These are phyloP conservation scores for Crotalus horridus DNA, from an alignment of 2,113 vertebrate genomes.

Conservation along the genomic window DNA sequence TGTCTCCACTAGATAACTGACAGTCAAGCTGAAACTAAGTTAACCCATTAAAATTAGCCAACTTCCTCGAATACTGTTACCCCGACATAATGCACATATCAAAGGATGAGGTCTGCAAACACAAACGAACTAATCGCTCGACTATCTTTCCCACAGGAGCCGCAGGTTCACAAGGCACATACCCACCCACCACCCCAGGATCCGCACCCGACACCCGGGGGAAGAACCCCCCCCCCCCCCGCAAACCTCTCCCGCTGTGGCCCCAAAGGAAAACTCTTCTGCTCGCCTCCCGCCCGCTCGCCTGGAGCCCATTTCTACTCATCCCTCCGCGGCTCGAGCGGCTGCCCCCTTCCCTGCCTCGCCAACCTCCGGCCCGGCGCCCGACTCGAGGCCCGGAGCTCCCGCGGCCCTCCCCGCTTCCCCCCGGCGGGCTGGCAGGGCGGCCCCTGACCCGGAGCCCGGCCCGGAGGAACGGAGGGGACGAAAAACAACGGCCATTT, in stretches of 20 bases:
- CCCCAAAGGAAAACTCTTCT: too few species aligned
- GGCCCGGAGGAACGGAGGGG: background rate
- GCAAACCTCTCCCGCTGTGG: background rate
- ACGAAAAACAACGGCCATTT: slow-evolving; percentile 29
- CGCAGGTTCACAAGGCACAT: background rate
- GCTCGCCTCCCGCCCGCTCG: too few species aligned
- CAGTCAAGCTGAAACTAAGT: background rate
- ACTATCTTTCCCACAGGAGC: background rate
- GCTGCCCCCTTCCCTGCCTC: slow-evolving; percentile 26
- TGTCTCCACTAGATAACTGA: too few species aligned
- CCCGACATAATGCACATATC: background rate
- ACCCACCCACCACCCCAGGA: too few species aligned
- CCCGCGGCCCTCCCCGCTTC: too few species aligned
- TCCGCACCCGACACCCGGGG: too few species aligned
- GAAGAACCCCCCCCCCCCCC: slow-evolving; percentile 38
- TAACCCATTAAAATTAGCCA: background rate
- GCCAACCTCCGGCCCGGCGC: slow-evolving; percentile 49
- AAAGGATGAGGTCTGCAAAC: background rate
- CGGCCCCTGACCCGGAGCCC: background rate
- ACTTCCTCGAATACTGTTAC: background rate
- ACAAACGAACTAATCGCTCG: background rate
- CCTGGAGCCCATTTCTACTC: too few species aligned
- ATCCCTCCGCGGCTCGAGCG: too few species aligned
- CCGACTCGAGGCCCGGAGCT: background rate
- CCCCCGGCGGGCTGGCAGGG: background rate